Evolutionary conservation across 2,888 invertebrate genomes (phyloP), one percentile per base, ranked within the genome.

Genomic region (Ochropacha duplaris): DNA sequence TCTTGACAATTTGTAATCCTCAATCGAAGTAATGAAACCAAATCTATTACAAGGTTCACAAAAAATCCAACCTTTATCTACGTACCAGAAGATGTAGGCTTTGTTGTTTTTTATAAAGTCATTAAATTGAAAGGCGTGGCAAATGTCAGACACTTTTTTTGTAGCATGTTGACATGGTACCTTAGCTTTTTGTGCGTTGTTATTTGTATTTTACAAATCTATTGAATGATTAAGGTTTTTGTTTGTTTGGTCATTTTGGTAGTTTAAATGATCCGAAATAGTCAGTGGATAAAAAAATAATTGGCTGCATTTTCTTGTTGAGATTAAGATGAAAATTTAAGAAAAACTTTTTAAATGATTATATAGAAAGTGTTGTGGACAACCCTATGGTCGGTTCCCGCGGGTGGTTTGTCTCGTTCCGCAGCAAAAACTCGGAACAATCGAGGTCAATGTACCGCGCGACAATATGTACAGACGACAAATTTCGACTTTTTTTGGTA

Each of bases 371-470:
- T 50, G 22, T 24, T n/a, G 31, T 49, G 56, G 59, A 8, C 65
- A 71, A 54, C 71, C 69, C 66, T 71, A 64, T 36, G 1, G 31
- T 31, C 8, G 36, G 54, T 65, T 68, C 66, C 68, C 64, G 69
- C 69, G 67, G 36, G 69, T 68, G 62, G 61, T 66, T 61, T 56
- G 66, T 71, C 69, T 62, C 71, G 73, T 68, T 74, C 64, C 62
- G 65, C 69, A 65, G 69, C 76, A 80, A 81, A 79, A 79, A 81
- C 76, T 71, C 60, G 60, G 66, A 74, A 80, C 78, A 80, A 79
- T 76, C 66, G 74, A 64, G 78, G 74, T 77, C 76, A 66, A 67
- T 65, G 76, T 54, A 65, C 68, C 64, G 31, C 63, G 61, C 58
- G 62, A 60, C 59, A 56, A 56, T 62, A 62, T 60, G 62, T 22